phyloP scores from a whole-genome alignment of 2,888 invertebrate species.

The Mimachlamys varia region DNA sequence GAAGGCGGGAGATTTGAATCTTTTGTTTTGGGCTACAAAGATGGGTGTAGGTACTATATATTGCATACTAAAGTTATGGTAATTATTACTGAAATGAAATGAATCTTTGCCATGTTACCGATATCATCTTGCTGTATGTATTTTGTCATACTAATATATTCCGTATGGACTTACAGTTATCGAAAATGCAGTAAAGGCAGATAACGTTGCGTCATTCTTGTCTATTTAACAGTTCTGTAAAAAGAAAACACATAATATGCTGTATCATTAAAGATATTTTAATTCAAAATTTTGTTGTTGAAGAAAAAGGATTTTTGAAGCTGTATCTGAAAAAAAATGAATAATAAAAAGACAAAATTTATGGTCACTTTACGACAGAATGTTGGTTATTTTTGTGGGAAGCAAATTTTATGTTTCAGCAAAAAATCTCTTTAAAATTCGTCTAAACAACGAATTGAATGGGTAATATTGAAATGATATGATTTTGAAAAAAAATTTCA shows the following conservation, averaged over 20 bases:
- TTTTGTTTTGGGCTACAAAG: no score
- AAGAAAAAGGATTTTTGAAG: neutral
- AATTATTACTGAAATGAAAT: no score
- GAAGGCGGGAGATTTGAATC: no score
- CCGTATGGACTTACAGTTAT: no score
- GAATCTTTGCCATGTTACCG: no score
- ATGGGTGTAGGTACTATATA: no score
- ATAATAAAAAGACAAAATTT: neutral
- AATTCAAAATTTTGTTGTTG: neutral
- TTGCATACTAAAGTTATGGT: no score
- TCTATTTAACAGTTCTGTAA: neutral
- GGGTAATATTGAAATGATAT: no score
- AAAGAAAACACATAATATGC: neutral
- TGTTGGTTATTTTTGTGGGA: neutral
- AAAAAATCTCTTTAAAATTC: neutral
- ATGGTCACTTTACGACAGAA: neutral
- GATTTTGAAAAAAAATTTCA: neutral
- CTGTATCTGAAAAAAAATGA: neutral
- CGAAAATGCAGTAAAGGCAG: no score
- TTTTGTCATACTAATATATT: no score
- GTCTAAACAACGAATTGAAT: neutral
- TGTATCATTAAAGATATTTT: neutral
- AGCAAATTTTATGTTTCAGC: neutral
- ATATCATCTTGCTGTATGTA: no score
- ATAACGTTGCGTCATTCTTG: no score